A percentile compares a stretch with the other conserved stretches of the same genome.
phyloP scores from a whole-genome alignment of 2,888 invertebrate genomes.

The Eudasyphora cyanicolor region DNA sequence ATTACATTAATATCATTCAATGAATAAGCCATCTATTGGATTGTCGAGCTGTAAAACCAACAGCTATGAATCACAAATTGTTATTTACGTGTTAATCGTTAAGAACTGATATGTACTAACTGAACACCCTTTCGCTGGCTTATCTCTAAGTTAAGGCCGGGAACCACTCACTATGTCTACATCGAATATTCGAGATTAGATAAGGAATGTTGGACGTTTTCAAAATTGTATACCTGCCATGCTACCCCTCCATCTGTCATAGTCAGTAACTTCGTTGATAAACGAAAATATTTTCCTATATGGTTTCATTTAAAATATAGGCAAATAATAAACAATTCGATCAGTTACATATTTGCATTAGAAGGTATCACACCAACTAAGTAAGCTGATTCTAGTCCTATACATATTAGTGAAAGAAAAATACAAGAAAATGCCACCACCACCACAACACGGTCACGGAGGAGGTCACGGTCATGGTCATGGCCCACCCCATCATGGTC shows the following conservation, averaged over 20 bases:
- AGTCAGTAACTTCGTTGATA: background rate
- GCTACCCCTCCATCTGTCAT: background rate
- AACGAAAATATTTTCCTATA: background rate
- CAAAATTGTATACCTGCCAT: background rate
- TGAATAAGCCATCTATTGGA: too few species aligned
- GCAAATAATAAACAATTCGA: background rate
- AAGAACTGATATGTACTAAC: too few species aligned
- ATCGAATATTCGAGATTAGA: background rate
- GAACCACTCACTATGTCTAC: background rate
- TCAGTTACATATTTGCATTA: constrained; percentile 28
- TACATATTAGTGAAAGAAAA: background rate
- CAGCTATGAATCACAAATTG: too few species aligned
- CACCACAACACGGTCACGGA: constrained; percentile 67
- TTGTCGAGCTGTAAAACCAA: too few species aligned
- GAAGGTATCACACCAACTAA: background rate
- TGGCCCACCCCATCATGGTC: constrained; percentile 62
- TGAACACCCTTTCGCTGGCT: too few species aligned
- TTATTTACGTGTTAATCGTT: too few species aligned
- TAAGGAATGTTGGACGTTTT: background rate
- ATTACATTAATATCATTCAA: too few species aligned
- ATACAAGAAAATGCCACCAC: constrained; percentile 12
- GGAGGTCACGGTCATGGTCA: constrained; percentile 13
- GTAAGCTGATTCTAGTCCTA: too few species aligned
- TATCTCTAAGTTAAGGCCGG: too few species aligned
- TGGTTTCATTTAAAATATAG: background rate